Evolutionary conservation across 2,113 vertebrate genomes (phyloP).

Genomic region (Haplochromis vanheusdeni): DNA sequence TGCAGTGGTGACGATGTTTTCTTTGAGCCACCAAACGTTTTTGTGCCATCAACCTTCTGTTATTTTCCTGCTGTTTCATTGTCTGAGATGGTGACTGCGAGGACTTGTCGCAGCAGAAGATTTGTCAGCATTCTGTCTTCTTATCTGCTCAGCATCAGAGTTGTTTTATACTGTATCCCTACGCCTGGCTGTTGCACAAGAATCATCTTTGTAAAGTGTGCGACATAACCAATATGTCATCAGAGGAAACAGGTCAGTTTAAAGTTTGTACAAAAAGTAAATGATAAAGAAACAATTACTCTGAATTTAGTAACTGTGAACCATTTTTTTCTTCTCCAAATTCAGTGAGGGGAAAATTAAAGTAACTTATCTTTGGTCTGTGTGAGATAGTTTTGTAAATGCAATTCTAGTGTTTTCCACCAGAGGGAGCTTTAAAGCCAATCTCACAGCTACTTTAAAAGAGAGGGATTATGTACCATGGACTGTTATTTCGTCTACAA

Average conservation of each 20-base stretch:
- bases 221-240: not conserved
- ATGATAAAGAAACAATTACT: not conserved
- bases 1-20: conserved; percentile 43
- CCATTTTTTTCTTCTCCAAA: not conserved
- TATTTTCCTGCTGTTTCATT: conserved; percentile 25
- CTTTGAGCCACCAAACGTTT: conserved; percentile 22
- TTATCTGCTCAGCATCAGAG: conserved; percentile 11
- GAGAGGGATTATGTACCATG: not conserved
- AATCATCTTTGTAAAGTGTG: not conserved
- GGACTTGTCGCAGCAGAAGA: not conserved
- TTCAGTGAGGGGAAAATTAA: not conserved
- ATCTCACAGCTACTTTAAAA: not conserved
- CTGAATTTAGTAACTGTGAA: not conserved
- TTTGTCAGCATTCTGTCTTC: not conserved
- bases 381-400: not conserved
- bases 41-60: conserved; percentile 41
- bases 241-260: not conserved
- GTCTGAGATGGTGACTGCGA: not conserved
- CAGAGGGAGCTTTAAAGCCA: conserved; percentile 26
- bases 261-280: not conserved
- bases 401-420: not conserved
- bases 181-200: conserved; percentile 11
- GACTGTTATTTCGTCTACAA: not conserved
- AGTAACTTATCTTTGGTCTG: not conserved
- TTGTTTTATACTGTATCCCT: not conserved